Conservation (phyloP, 2,113 vertebrate species). For the Coracopsis vasa region DNA sequence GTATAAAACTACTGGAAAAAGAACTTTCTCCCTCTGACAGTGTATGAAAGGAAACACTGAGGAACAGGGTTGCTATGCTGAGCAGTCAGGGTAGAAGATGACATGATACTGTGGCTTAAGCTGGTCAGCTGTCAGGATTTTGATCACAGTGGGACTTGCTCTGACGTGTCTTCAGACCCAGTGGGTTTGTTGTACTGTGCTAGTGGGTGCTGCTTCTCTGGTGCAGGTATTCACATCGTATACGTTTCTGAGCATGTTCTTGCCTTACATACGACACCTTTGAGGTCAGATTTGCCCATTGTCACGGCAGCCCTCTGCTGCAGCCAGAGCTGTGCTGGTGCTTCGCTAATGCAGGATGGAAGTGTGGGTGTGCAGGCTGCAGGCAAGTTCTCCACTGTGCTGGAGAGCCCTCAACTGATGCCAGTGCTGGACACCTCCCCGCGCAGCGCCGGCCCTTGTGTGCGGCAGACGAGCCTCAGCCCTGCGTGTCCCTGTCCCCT, state of each 20-base stretch:
- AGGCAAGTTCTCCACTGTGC: background rate
- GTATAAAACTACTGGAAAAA: background rate
- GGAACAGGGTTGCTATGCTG: background rate
- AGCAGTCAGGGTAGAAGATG: background rate
- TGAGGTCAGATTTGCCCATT: background rate
- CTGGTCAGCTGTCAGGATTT: background rate
- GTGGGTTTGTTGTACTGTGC: accelerated
- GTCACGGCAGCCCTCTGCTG: background rate
- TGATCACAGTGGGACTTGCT: background rate
- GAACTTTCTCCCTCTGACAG: background rate
- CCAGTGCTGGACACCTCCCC: accelerated
- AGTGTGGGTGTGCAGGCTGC: background rate
- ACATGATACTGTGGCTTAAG: background rate
- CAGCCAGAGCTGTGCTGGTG: background rate
- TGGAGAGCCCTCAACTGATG: background rate
- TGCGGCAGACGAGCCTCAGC: accelerated
- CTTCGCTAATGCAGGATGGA: background rate
- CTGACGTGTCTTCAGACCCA: too few relatives aligned
- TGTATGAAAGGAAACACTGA: background rate
- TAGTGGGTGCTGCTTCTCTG: background rate
- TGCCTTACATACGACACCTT: accelerated
- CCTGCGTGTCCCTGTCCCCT: accelerated
- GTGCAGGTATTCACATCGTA: accelerated
- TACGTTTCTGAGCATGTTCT: background rate
- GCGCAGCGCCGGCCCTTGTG: background rate